phyloP scores from a whole-genome alignment of 2,113 vertebrate genomes.

The Fukomys damarensis region DNA sequence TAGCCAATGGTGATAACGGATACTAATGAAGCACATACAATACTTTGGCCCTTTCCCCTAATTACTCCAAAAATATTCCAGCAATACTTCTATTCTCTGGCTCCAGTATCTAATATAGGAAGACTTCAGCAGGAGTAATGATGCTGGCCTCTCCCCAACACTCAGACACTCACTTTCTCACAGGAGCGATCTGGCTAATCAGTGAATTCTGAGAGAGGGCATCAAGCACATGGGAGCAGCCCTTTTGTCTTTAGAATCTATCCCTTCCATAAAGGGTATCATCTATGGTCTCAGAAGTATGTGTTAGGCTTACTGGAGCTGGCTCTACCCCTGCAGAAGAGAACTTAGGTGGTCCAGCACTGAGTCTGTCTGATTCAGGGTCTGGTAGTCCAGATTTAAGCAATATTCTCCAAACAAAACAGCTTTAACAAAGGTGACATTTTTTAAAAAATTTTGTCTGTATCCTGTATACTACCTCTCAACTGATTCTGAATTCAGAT shows the following conservation, averaged over 20 bases:
- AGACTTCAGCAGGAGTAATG: background rate
- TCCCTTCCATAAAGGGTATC: background rate
- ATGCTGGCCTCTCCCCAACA: background rate
- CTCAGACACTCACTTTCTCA: background rate
- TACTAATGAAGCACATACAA: background rate
- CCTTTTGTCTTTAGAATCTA: constrained; percentile 9
- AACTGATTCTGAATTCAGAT: constrained; percentile 19
- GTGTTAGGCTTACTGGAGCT: background rate
- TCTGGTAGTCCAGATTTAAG: background rate
- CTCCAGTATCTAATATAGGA: background rate
- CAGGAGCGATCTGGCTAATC: background rate
- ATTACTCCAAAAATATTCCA: background rate
- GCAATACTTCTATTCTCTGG: background rate
- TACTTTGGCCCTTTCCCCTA: background rate
- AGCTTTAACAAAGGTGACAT: background rate
- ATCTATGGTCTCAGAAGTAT: background rate
- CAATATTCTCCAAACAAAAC: background rate
- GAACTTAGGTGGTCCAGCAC: background rate
- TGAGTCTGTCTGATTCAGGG: background rate
- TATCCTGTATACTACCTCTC: background rate
- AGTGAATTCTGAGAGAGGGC: background rate
- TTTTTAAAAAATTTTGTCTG: constrained; percentile 55
- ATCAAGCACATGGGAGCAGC: background rate
- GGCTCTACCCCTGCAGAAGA: background rate
- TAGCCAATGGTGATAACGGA: background rate